Base-by-base conservation (phyloP, 1,140 invertebrate species). In the Ridgeia piscesae region DNA sequence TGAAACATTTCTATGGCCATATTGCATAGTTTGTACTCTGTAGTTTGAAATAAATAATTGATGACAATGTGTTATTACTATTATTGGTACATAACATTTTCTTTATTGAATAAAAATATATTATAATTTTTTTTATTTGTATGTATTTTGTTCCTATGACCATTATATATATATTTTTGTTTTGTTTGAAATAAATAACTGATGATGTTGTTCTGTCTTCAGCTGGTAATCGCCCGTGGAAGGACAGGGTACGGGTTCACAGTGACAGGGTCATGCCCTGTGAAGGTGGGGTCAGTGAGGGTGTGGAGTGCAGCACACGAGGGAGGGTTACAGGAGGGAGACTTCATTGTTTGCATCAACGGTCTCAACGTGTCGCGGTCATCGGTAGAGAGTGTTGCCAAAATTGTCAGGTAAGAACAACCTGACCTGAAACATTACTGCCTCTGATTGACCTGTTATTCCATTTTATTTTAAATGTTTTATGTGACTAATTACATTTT, bases 271-370 rank as follows among this genome's bases (percentile, higher is more conserved):
- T 98, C 98, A 4, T 97, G 98, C 94, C 98, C 98, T 21, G 33
- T 98, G 97, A n/a, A 98, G 21, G 97, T 99, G 34, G 98, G 98
- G 94, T 96, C 98, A 92, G 98, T 99, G 1, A 98, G 98, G 94
- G 96, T 97, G 0, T 97, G 97, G 9, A 88, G 92, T 93, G 97
- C 98, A 91, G 98, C 99, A 1, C 98, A 99, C 94, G 97, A 97
- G 93, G 98, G 98, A 89, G 98, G 98, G 92, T 96, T 99, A n/a
- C 97, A 97, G 94, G 98, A 98, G 77, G 99, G 99, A 91, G 99
- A 99, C 96, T 97, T 97, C 33, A 97, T 99, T 92, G 97, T 99
- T 94, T 97, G 97, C 96, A 98, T 99, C 94, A 98, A 98, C 96
- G 98, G 97, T 93, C 97, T 97, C 91, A 98, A 99, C 93, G 96